Percentiles rank a stretch among this genome's conserved stretches.
phyloP scores from a whole-genome alignment of 92 coral and sea anemone genomes.

The Isaurus tuberculatus region DNA sequence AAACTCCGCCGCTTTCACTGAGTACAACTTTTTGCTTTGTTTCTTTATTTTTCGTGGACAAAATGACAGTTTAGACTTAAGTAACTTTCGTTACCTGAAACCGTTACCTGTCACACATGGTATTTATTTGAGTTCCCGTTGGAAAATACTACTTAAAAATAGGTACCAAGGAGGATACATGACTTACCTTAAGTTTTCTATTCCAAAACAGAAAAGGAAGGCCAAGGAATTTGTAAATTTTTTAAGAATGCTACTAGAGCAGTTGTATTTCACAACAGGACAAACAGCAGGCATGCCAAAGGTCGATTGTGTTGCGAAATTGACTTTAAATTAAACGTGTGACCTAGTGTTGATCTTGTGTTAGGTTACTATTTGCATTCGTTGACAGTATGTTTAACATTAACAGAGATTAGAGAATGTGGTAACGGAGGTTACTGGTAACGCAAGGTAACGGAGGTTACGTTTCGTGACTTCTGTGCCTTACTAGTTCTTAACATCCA shows the following conservation, averaged over 20 bases:
- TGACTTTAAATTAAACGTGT: not conserved
- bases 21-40: conserved; percentile 3
- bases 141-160: not conserved
- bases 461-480: conserved; percentile 9
- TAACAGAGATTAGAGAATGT: conserved; percentile 8
- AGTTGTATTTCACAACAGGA: conserved; percentile 7
- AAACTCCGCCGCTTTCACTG: not conserved
- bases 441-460: not conserved
- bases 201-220: conserved; percentile 5
- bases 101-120: conserved; percentile 10
- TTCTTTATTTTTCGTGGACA: conserved; percentile 6
- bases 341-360: conserved; percentile 1
- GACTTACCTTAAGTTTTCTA: not conserved
- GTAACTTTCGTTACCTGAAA: conserved; percentile 4
- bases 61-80: not conserved
- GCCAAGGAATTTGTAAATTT: conserved; percentile 4
- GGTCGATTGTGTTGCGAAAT: conserved; percentile 5
- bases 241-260: conserved; percentile 4
- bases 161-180: not conserved
- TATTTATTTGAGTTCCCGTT: conserved; percentile 1
- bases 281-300: conserved; percentile 6
- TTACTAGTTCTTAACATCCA: not conserved
- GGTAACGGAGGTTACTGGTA: conserved; percentile 21
- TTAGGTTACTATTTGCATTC: not conserved
- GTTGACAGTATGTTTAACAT: not conserved